These are phyloP conservation scores for Elgaria multicarinata DNA, from an alignment of 2,113 vertebrate species.

Conservation along the genomic window DNA sequence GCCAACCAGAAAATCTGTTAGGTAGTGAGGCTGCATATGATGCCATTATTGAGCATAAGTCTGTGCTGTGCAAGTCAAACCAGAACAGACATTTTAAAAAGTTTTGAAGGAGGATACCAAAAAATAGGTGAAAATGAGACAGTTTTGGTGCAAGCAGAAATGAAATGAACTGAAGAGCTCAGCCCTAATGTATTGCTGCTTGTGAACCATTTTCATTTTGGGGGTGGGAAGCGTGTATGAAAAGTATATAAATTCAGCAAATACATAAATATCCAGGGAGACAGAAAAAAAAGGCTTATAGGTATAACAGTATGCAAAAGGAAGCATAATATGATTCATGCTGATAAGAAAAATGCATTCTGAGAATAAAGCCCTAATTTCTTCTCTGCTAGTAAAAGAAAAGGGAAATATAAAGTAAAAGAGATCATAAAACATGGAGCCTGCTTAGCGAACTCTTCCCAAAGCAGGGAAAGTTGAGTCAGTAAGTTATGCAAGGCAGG, in stretches of 20 bases:
- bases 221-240: background rate
- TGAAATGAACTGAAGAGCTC: background rate
- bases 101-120: background rate
- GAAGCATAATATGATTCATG: no score
- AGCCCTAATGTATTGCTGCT: background rate
- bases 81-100: background rate
- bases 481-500: constrained; percentile 71
- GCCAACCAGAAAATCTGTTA: background rate
- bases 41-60: background rate
- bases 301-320: no score
- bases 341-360: background rate
- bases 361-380: background rate
- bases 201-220: background rate
- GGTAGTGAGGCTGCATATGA: background rate
- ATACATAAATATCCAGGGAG: background rate
- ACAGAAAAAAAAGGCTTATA: background rate
- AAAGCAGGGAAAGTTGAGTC: constrained; percentile 64
- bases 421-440: constrained; percentile 47
- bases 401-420: constrained; percentile 49
- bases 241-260: background rate
- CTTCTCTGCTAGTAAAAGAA: constrained; percentile 38
- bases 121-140: background rate
- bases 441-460: constrained; percentile 50
- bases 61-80: background rate
- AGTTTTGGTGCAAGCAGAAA: background rate